phyloP scores from a whole-genome alignment of 2,888 invertebrate species.

The Nomada fabriciana region DNA sequence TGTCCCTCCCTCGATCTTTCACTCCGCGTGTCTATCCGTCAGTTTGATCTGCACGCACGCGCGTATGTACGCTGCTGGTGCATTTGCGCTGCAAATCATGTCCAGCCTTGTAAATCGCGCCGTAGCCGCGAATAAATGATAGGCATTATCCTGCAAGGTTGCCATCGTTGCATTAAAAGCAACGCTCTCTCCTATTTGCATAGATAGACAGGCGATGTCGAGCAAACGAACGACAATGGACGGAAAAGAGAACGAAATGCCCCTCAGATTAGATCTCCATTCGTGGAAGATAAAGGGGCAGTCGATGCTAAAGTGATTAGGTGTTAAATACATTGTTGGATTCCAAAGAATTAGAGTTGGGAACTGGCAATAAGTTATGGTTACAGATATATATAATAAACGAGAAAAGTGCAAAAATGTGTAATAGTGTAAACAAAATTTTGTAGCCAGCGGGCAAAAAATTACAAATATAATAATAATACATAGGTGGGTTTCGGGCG shows the following conservation, averaged over 20 bases:
- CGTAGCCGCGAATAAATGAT: conserved; percentile 68
- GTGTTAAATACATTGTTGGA: background rate
- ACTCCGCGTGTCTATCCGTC: conserved; percentile 3
- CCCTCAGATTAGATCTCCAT: background rate
- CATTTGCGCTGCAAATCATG: conserved; percentile 68
- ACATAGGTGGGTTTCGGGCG: no score
- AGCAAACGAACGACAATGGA: conserved; percentile 37
- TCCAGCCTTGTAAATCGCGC: conserved; percentile 59
- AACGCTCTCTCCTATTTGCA: conserved; percentile 50
- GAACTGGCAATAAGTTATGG: no score
- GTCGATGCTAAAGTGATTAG: background rate
- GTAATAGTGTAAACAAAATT: no score
- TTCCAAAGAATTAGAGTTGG: no score
- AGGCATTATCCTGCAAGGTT: conserved; percentile 65
- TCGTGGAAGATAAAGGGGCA: background rate
- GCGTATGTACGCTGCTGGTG: conserved; percentile 23
- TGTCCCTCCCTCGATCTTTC: conserved; percentile 10
- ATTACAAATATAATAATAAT: no score
- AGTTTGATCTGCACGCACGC: conserved; percentile 18
- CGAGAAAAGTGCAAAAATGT: no score
- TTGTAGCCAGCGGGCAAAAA: no score
- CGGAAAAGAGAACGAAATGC: background rate
- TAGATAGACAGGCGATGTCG: conserved; percentile 52
- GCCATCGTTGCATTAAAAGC: conserved; percentile 18
- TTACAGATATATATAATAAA: no score